Percentiles rank a stretch among this genome's conserved stretches.
These are phyloP conservation scores for Colletes latitarsis DNA, from an alignment of 1,140 invertebrate genomes.

Conservation along the genomic window DNA sequence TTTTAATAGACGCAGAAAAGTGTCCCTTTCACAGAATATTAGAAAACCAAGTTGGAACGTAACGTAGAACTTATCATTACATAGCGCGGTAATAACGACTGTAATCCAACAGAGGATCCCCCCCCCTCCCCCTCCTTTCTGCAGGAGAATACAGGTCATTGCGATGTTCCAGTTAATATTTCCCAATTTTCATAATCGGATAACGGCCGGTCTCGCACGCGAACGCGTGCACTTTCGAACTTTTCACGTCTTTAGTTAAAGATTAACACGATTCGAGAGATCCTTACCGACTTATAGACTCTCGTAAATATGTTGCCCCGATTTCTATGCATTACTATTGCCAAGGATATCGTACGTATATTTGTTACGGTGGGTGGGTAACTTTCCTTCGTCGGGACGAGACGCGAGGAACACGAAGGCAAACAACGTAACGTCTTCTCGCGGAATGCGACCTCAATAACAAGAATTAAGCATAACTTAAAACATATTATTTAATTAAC, in stretches of 20 bases:
- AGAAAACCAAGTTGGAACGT: not conserved
- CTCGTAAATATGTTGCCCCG: conserved; percentile 18
- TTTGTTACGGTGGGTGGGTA: conserved; percentile 41
- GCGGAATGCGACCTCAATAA: not conserved
- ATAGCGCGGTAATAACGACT: not conserved
- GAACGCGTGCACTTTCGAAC: not conserved
- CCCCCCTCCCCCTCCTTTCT: not conserved
- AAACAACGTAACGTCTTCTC: conserved; percentile 9
- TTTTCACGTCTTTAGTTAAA: not conserved
- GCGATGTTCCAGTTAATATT: not conserved
- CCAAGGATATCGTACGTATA: conserved; percentile 30
- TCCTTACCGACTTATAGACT: not conserved
- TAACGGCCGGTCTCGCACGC: no score
- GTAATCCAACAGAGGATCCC: not conserved
- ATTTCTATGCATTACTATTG: conserved; percentile 44
- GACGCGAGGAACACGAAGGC: not conserved
- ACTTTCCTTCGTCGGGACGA: conserved; percentile 22
- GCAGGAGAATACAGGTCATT: not conserved
- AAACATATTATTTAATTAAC: no score
- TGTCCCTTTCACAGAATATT: conserved; percentile 5
- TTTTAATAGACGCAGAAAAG: conserved; percentile 34
- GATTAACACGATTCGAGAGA: not conserved
- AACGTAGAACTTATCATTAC: not conserved
- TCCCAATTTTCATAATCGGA: not conserved
- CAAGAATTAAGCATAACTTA: not conserved